These are phyloP conservation scores for Bucco capensis DNA, from an alignment of 2,113 vertebrate species.

Conservation along the genomic window DNA sequence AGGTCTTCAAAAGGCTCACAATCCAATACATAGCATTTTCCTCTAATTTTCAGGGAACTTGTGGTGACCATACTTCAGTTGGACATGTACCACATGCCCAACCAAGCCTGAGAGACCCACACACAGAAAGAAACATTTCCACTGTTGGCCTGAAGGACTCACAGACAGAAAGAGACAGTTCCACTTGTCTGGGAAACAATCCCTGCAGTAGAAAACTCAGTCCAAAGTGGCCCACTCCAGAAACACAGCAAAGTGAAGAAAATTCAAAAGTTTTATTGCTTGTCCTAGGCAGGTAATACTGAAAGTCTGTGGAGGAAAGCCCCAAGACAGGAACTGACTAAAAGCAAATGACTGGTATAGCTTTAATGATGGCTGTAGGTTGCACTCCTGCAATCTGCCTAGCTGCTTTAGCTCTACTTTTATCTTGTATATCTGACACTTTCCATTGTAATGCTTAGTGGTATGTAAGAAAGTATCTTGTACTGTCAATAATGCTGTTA, in stretches of 20 bases:
- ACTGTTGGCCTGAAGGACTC: background rate
- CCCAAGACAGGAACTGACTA: background rate
- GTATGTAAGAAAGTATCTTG: conserved; percentile 3
- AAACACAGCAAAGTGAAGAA: background rate
- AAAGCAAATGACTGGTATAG: background rate
- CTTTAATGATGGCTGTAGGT: background rate
- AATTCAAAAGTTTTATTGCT: background rate
- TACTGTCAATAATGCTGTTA: conserved; percentile 38
- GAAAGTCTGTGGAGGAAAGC: background rate
- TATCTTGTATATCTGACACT: background rate
- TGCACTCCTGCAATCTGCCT: background rate
- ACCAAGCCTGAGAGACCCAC: background rate
- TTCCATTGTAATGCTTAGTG: conserved; percentile 17
- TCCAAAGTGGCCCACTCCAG: background rate
- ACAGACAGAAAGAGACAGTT: background rate
- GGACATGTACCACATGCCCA: background rate
- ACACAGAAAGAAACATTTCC: background rate
- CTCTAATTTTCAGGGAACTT: background rate
- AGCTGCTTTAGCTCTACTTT: background rate
- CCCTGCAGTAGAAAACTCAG: background rate
- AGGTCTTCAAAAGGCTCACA: background rate
- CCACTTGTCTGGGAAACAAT: background rate
- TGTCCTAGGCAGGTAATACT: background rate
- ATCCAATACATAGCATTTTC: background rate
- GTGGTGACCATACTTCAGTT: accelerated